A percentile compares a stretch with the other conserved stretches of the same genome.
Evolutionary conservation across 2,113 vertebrate genomes (phyloP).

Genomic region (Scolopax mira): DNA sequence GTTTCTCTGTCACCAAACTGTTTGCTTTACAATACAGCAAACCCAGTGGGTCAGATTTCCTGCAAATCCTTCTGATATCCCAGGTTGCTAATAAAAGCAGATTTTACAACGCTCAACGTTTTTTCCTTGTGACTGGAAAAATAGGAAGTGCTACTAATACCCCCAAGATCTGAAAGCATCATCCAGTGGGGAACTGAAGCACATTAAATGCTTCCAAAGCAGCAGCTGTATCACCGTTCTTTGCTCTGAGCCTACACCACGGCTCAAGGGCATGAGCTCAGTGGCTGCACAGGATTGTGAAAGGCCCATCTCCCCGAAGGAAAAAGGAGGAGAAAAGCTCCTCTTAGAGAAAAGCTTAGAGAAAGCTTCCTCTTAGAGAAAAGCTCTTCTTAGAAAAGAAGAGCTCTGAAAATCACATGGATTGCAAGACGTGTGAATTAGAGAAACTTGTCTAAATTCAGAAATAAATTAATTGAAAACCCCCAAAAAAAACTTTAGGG

Average conservation of each 20-base stretch:
- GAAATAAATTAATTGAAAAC: background rate
- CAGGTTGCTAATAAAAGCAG: background rate
- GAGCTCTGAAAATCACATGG: background rate
- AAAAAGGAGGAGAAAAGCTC: background rate
- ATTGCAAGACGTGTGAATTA: fast-evolving
- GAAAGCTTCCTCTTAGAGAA: no score
- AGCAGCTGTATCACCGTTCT: background rate
- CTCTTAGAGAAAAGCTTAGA: no score
- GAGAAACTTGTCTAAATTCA: background rate
- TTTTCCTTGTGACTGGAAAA: background rate
- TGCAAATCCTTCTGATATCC: background rate
- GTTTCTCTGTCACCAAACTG: fast-evolving
- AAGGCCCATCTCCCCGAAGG: fast-evolving
- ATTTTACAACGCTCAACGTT: background rate
- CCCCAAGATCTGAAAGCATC: background rate
- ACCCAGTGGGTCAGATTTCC: background rate
- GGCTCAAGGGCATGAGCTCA: background rate
- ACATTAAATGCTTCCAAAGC: fast-evolving
- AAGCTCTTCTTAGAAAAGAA: background rate
- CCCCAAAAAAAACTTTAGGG: background rate
- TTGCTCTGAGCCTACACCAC: background rate
- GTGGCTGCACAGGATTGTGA: background rate
- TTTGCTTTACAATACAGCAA: background rate
- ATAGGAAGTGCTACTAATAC: background rate
- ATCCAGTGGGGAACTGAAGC: background rate